A percentile compares a stretch with the other conserved stretches of the same genome.
Evolutionary conservation across 2,888 invertebrate genomes (phyloP).

Genomic region (Nemotelus nigrinus): DNA sequence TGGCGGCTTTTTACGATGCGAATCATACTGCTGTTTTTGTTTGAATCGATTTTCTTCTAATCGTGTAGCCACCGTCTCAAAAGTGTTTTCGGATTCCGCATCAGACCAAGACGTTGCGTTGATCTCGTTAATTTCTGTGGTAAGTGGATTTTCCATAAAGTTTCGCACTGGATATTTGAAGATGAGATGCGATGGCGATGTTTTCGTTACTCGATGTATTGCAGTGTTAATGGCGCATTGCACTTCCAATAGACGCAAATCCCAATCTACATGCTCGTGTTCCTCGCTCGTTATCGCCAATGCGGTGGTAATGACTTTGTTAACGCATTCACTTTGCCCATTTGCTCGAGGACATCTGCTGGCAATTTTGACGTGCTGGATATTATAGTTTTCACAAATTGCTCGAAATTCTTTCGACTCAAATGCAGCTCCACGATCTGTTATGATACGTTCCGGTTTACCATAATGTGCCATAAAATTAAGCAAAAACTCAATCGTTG

Average conservation of each 20-base stretch:
- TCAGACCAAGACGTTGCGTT: background rate
- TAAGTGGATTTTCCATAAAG: background rate
- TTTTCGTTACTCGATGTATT: conserved; percentile 49
- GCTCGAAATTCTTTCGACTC: conserved; percentile 45
- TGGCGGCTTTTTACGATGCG: too few species aligned
- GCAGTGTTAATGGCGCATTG: conserved; percentile 51
- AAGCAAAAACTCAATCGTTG: background rate
- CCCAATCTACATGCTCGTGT: conserved; percentile 50
- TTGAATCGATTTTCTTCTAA: too few species aligned
- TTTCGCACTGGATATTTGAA: background rate
- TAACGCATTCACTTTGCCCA: background rate
- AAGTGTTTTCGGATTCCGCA: too few species aligned
- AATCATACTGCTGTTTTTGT: too few species aligned
- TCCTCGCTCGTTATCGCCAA: conserved; percentile 20
- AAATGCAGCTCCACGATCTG: background rate
- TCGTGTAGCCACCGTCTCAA: too few species aligned
- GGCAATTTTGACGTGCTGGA: conserved; percentile 51
- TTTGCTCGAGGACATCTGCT: conserved; percentile 49
- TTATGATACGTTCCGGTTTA: background rate
- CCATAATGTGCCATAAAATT: background rate
- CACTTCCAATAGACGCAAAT: conserved; percentile 48
- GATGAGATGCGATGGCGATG: background rate
- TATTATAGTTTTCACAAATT: conserved; percentile 45
- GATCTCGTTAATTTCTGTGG: background rate
- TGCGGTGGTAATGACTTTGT: background rate